phyloP scores from a whole-genome alignment of 1,140 invertebrate species.

The Trichoplusia ni region DNA sequence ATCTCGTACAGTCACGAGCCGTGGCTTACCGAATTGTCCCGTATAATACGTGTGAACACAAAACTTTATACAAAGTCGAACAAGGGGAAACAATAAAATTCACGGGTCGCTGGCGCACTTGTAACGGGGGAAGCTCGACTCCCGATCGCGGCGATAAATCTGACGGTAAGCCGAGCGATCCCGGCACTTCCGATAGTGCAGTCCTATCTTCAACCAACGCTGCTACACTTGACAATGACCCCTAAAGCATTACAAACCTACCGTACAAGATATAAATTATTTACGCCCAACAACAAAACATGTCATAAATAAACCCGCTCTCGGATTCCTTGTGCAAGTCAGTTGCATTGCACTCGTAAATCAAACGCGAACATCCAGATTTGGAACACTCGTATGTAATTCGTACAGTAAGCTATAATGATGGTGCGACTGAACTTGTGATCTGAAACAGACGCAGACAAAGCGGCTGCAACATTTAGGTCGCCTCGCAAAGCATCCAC shows the following conservation, averaged over 20 bases:
- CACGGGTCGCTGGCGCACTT: slow-evolving; percentile 49
- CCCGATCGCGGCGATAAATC: slow-evolving; percentile 41
- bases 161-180: slow-evolving; percentile 40
- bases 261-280: slow-evolving; percentile 15
- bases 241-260: background rate
- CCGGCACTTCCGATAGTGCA: slow-evolving; percentile 34
- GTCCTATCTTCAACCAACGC: slow-evolving; percentile 23
- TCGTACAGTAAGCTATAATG: no score
- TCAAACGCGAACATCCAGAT: background rate
- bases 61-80: slow-evolving; percentile 38
- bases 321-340: slow-evolving; percentile 5
- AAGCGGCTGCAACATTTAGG: background rate
- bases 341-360: background rate
- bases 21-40: slow-evolving; percentile 23
- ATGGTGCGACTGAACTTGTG: no score
- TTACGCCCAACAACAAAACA: slow-evolving; percentile 8
- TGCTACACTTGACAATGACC: slow-evolving; percentile 25
- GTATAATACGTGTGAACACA: slow-evolving; percentile 39
- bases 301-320: slow-evolving; percentile 5
- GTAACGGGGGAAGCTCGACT: slow-evolving; percentile 25
- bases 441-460: background rate
- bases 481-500: background rate
- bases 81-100: slow-evolving; percentile 68
- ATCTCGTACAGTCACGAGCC: slow-evolving; percentile 22
- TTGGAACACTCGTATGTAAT: background rate